These are phyloP conservation scores for Microctonus brassicae DNA, from an alignment of 2,888 invertebrate genomes.

Conservation along the genomic window DNA sequence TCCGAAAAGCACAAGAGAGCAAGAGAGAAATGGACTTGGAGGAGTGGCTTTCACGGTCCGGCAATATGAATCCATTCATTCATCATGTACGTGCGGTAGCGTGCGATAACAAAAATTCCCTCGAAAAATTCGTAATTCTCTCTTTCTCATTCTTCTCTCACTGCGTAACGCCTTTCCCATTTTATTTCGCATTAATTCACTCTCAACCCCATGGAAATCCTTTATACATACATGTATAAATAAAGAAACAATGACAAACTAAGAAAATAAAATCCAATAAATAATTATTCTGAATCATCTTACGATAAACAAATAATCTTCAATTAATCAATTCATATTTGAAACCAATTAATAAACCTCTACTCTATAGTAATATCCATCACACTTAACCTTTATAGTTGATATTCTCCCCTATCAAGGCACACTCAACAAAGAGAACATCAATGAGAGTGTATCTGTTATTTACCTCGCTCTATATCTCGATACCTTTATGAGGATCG, in stretches of 20 bases:
- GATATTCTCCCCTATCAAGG: not conserved
- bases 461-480: not conserved
- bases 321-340: not conserved
- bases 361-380: not conserved
- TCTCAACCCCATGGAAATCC: constrained; percentile 22
- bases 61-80: constrained; percentile 31
- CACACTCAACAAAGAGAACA: no score
- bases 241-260: constrained; percentile 2
- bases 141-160: not conserved
- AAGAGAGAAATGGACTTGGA: not conserved
- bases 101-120: constrained; percentile 32
- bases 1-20: no score
- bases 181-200: constrained; percentile 18
- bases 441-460: no score
- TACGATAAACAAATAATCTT: no score
- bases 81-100: constrained; percentile 26
- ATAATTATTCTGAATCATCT: not conserved
- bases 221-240: not conserved
- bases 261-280: not conserved
- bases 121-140: constrained; percentile 17
- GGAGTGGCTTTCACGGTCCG: constrained; percentile 19
- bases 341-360: not conserved
- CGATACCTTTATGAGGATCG: not conserved
- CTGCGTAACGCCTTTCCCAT: constrained; percentile 14
- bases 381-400: not conserved